Base-by-base conservation (phyloP, 2,113 vertebrate species). In the Pan paniscus region DNA sequence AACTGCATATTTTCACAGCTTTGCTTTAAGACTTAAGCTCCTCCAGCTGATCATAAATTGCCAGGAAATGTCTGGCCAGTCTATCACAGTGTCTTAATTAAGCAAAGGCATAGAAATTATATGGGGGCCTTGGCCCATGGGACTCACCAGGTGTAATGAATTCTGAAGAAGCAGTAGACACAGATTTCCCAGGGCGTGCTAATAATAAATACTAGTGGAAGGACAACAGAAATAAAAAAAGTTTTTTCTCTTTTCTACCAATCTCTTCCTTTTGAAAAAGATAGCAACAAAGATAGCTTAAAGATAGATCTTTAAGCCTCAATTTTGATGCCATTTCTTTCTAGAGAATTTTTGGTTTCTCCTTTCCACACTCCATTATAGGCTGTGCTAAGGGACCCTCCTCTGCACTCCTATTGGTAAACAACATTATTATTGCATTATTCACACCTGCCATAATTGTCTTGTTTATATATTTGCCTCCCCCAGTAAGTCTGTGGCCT, bases 1-100 rank as follows among this genome's bases (percentile, higher is more conserved):
- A 97, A 93, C 68, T 92, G 59, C 46, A 86, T 89, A 95, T 97
- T 97, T 98, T 97, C 89, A 97, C 85, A 97, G 91, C 50, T 94
- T 89, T 91, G 91, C 78, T 89, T 95, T 72, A 91, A 96, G 78
- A 86, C 59, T 79, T 95, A 81, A 86, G 30, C n/a, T 95, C 23
- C 11, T 81, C 72, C 82, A 94, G 72, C 59, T 97, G 93, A 93
- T 94, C 43, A 93, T 81, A 96, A 97, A 96, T 94, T 84, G 48
- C 55, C 57, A 97, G 72, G 32, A 97, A 94, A 96, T 25, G n/a
- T 91, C 89, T 97, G 5, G 72, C 96, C 76, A 95, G 72, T 93
- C 67, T 96, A 96, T 95, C 92, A 97, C 6, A 61, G 46, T 68
- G 67, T 40, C 40, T 40, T 40, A 40, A 40, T 40, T 40, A 40